Base-by-base conservation (phyloP, 1,140 invertebrate genomes). In the Steinernema khuongi region DNA sequence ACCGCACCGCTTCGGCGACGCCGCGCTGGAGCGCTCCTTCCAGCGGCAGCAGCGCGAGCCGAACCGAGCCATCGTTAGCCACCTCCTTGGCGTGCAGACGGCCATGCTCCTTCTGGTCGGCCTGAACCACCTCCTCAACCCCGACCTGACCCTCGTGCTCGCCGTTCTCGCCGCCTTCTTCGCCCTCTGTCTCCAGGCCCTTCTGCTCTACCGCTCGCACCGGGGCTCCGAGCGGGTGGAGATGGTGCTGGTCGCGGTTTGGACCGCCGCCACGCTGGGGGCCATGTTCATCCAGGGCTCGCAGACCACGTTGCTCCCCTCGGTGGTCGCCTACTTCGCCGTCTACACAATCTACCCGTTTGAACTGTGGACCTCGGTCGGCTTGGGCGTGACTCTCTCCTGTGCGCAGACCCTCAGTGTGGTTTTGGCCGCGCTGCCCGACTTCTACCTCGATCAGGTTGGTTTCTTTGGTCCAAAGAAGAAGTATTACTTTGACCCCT, bases 101-200 rank as follows among this genome's bases (percentile, higher is more conserved):
- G 50, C 50, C 14, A 60, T 60, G 14, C 50, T 60, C 2, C 50
- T 60, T 2, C 50, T 60, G 14, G 50, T 60, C 11, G 50, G 50
- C 50, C 50, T 60, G 14, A 60, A 60, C 19, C 50, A 60, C 50
- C 50, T 60, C 50, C 26, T 60, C 50, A 60, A 60, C 50, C 7
- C 50, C 11, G 50, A 60, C 50, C 26, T 60, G 14, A 60, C 50
- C 22, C 50, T 60, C 50, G 14, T 60, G 4, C 50, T 60, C 50
- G 26, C 50, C 11, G 50, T 60, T 22, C 50, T 60, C 50, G 7
- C 50, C 50, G 50, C 50, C 50, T 60, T 60, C 50, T 14, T 22
- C 50, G 50, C 50, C 22, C 50, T 60, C 22, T 60, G 50, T 22
- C 50, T 60, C 50, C 50, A 60, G 50, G 50, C 50, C 14, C 50